Evolutionary conservation across 1,140 invertebrate species (phyloP), one percentile per base, ranked within the genome.

Genomic region (Galendromus occidentalis): DNA sequence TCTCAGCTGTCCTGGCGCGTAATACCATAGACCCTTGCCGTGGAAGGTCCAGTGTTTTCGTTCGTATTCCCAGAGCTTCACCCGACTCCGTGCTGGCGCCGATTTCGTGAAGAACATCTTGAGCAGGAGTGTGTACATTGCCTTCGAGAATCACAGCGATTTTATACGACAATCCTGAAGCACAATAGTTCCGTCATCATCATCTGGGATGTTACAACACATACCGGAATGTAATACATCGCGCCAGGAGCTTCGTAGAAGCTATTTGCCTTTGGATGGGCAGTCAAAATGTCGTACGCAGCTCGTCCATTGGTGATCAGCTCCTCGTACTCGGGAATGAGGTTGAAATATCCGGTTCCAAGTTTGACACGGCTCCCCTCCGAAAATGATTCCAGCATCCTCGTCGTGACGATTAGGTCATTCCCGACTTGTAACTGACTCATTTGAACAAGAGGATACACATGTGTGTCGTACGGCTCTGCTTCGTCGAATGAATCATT

Each of bases 401-500:
- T 75, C 42, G 83, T 79, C 0, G 89, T 92, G 29, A 86, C 80
- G 64, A 82, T 71, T 70, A 87, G 86, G 76, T 98, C 94, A 70
- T 88, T 83, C 63, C 79, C 78, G 39, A 98, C n/a, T 33, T 83
- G 82, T 64, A 96, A 81, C 67, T 89, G 85, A 1, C 89, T 90
- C 87, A 98, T 92, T 82, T 98, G 91, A 47, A 98, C 76, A 28
- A 96, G 74, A 0, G 95, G 95, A 75, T 90, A 94, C n/a, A 98
- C 78, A 82, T 87, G 86, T 9, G 93, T 96, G 72, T 96, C 88
- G 9, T 12, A 63, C 7, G 64, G 67, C 64, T 42, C 51, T 65
- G 45, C 4, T 59, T 33, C 41, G 18, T 55, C 30, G 39, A 42
- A 55, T 41, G 39, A 66, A 59, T 67, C 12, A 20, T 64, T 51